Percentiles rank a stretch among this genome's conserved stretches.
phyloP scores from a whole-genome alignment of 2,113 vertebrate genomes.

The Pelusios castaneus region DNA sequence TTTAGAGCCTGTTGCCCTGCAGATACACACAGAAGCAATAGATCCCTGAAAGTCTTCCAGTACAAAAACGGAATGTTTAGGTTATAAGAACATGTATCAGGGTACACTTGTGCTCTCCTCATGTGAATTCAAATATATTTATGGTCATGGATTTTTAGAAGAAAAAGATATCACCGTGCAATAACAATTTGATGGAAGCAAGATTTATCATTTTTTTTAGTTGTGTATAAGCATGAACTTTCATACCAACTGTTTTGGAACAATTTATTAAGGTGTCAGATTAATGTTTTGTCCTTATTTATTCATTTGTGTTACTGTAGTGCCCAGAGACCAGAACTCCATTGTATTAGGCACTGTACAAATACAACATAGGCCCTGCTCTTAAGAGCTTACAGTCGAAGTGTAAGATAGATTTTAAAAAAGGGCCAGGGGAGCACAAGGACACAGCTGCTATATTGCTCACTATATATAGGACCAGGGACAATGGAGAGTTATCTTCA shows the following conservation, averaged over 20 bases:
- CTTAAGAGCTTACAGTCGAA: background rate
- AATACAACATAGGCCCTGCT: background rate
- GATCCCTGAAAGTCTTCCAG: background rate
- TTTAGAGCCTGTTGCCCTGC: slow-evolving; percentile 25
- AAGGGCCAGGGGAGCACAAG: background rate
- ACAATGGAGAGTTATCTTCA: background rate
- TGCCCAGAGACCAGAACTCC: background rate
- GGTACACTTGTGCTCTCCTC: slow-evolving; percentile 18
- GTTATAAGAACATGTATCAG: background rate
- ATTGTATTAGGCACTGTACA: background rate
- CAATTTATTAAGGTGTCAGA: slow-evolving; percentile 19
- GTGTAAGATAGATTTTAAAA: background rate
- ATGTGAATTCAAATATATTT: slow-evolving; percentile 29
- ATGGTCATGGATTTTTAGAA: slow-evolving; percentile 27
- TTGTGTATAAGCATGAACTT: slow-evolving; percentile 64
- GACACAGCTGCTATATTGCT: background rate
- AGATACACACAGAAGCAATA: slow-evolving; percentile 1
- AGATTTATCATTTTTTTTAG: slow-evolving; percentile 27
- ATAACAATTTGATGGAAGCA: background rate
- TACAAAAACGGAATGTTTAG: background rate
- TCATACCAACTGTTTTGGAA: slow-evolving; percentile 30
- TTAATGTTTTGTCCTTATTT: slow-evolving; percentile 8
- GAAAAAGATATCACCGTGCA: slow-evolving; percentile 20
- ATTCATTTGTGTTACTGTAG: slow-evolving; percentile 9
- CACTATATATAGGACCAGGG: background rate